Evolutionary conservation across 2,888 invertebrate genomes (phyloP).

Genomic region (Sarcophaga variegata): DNA sequence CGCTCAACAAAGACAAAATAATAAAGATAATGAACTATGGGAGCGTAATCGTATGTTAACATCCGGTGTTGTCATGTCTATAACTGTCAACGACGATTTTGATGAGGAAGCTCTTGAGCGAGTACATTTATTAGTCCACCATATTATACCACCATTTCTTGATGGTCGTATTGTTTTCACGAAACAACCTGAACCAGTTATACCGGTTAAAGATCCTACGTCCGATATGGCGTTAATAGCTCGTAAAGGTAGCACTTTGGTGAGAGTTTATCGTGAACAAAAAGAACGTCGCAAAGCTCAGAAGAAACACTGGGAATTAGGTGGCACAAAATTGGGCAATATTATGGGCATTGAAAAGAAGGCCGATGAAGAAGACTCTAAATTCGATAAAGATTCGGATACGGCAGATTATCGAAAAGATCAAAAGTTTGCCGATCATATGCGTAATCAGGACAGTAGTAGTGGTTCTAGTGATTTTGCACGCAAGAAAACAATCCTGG

Average conservation of each 20-base stretch:
- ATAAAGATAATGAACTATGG: constrained; percentile 99
- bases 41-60: constrained; percentile 98
- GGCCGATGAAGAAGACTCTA: constrained; percentile 89
- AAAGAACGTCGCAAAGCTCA: constrained; percentile 98
- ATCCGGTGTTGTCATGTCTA: constrained; percentile 94
- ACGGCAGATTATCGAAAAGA: constrained; percentile 94
- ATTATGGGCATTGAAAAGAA: constrained; percentile 96
- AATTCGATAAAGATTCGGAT: constrained; percentile 86
- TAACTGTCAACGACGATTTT: constrained; percentile 94
- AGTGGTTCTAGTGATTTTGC: constrained; percentile 92
- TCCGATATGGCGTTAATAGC: constrained; percentile 98
- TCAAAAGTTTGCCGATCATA: constrained; percentile 98
- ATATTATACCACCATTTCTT: constrained; percentile 98
- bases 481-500: constrained; percentile 89
- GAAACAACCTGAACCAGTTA: constrained; percentile 99
- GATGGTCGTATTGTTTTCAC: constrained; percentile 99
- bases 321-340: constrained; percentile 93
- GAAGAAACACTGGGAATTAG: constrained; percentile 99
- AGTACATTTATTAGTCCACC: constrained; percentile 97
- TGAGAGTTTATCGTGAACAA: constrained; percentile 95
- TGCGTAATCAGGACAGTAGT: constrained; percentile 86
- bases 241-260: constrained; percentile 95
- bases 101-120: constrained; percentile 97
- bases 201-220: constrained; percentile 97
- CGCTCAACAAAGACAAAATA: constrained; percentile 97